Percentiles rank a stretch among this genome's conserved stretches.
Evolutionary conservation across 1,140 invertebrate species (phyloP).

Genomic region (Drosophila leontia): DNA sequence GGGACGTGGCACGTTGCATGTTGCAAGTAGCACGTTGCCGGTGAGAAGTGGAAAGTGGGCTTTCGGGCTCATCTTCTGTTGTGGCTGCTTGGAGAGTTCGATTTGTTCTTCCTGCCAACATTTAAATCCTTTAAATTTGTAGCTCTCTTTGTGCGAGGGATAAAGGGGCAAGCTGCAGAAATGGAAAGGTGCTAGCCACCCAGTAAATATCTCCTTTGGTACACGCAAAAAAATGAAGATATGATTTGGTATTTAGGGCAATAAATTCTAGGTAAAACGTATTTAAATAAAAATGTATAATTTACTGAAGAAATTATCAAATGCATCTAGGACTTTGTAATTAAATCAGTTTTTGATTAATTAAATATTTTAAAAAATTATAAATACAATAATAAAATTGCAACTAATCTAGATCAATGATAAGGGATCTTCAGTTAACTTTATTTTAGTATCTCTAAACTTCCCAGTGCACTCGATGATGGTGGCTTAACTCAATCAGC

Average conservation of each 20-base stretch:
- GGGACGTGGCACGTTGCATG: conserved; percentile 60
- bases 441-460: background rate
- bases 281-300: too few species aligned
- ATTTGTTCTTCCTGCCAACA: conserved; percentile 63
- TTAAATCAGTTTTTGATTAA: background rate
- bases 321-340: too few species aligned
- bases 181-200: conserved; percentile 22
- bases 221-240: background rate
- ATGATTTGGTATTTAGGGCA: too few species aligned
- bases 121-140: conserved; percentile 82
- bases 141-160: conserved; percentile 44
- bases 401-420: background rate
- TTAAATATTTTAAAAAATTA: background rate
- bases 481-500: conserved; percentile 80
- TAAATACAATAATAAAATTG: background rate
- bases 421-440: background rate
- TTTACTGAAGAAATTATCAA: too few species aligned
- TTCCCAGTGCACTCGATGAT: conserved; percentile 51
- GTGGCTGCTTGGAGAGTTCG: conserved; percentile 46
- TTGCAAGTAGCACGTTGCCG: conserved; percentile 56
- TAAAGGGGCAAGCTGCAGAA: conserved; percentile 32
- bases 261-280: too few species aligned
- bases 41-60: conserved; percentile 18
- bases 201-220: conserved; percentile 24
- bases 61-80: conserved; percentile 20